Evolutionary conservation across 2,888 invertebrate genomes (phyloP).

Genomic region (Theretra japonica): DNA sequence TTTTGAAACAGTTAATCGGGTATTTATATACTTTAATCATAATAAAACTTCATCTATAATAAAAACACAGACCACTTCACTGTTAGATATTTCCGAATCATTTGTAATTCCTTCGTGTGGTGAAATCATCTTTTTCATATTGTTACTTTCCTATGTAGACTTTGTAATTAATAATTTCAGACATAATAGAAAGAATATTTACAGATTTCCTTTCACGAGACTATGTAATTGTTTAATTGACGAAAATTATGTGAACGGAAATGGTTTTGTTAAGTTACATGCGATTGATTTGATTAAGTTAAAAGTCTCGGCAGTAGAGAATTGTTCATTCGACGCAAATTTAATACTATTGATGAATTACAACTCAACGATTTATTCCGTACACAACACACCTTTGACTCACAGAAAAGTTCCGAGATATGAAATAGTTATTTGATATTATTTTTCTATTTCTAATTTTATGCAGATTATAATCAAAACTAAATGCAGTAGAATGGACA

Average conservation of each 20-base stretch:
- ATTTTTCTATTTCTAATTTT: slow-evolving; percentile 85
- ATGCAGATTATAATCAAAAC: slow-evolving; percentile 74
- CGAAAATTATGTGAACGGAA: slow-evolving; percentile 27
- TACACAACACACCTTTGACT: slow-evolving; percentile 54
- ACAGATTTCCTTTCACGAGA: slow-evolving; percentile 66
- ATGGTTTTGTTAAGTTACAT: slow-evolving; percentile 45
- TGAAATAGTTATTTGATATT: slow-evolving; percentile 82
- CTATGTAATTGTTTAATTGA: slow-evolving; percentile 59
- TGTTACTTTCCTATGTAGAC: slow-evolving; percentile 69
- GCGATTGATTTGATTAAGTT: slow-evolving; percentile 12
- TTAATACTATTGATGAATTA: slow-evolving; percentile 49
- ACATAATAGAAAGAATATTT: slow-evolving; percentile 70
- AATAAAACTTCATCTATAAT: slow-evolving; percentile 77
- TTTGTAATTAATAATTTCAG: slow-evolving; percentile 71
- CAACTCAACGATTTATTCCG: slow-evolving; percentile 46
- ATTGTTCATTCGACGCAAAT: slow-evolving; percentile 33
- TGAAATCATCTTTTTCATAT: slow-evolving; percentile 71
- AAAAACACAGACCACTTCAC: slow-evolving; percentile 62
- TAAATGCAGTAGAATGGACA: slow-evolving; percentile 80
- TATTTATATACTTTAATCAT: slow-evolving; percentile 69
- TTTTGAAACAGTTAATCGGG: slow-evolving; percentile 74
- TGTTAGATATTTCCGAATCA: slow-evolving; percentile 57
- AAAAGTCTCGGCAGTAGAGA: background rate
- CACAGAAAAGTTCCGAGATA: slow-evolving; percentile 76
- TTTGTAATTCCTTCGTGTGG: slow-evolving; percentile 70